Evolutionary conservation across 2,888 invertebrate genomes (phyloP), one percentile per base, ranked within the genome.

Genomic region (Neoscelio sp.): DNA sequence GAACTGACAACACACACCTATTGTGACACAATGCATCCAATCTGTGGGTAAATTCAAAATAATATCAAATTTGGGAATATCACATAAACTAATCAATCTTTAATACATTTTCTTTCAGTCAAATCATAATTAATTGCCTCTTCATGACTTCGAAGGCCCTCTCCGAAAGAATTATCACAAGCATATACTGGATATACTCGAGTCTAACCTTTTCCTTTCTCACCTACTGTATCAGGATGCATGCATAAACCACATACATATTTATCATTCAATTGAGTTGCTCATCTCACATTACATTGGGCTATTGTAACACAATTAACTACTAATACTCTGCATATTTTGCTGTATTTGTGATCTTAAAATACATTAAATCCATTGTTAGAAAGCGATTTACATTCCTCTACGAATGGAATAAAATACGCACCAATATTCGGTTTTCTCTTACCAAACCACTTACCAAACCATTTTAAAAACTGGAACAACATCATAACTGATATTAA

Each of bases 211-310:
- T 64, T 54, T 1, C 73, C 76, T 64, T 80, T 82, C 4, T 35
- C 15, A 7, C 79, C 35, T 42, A 3, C 7, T 23, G 48, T 42
- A 4, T 78, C 80, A n/a, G 48, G 42, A 67, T 80, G 64, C 0
- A 64, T 17, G 15, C 81, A 81, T 13, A 73, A 28, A 3, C 68
- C 60, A 35, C 80, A 82, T 0, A 76, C 82, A 30, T 67, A 78
- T 35, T 60, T 26, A 2, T 77, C 80, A 28, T 76, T 77, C 17
- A 58, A 80, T 40, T 68, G 74, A 1, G 12, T 40, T 1, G 68
- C 35, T 17, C 50, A 13, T 44, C 44, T 4, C 2, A 80, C 54
- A 17, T 38, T 17, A 1, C 71, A 73, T 42, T 76, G 42, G 8
- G 71, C 74, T n/a, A 75, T 44, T 0, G 68, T 60, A 52, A 79